These are phyloP conservation scores for Liparis tanakae DNA, from an alignment of 2,797 vertebrate genomes.

Conservation along the genomic window DNA sequence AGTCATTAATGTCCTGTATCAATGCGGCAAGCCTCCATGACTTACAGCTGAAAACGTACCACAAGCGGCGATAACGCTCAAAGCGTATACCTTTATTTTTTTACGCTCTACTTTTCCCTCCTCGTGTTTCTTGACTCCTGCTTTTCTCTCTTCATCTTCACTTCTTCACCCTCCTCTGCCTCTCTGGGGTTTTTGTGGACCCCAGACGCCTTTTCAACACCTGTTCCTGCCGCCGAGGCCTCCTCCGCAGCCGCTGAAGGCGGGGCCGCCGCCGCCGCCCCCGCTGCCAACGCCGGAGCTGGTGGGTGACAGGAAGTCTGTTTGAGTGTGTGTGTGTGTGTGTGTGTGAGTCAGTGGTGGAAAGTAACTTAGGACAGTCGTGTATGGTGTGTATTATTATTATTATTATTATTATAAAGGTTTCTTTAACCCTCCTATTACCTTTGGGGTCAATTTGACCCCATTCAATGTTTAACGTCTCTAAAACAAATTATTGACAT, in stretches of 20 bases:
- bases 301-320: slow-evolving; percentile 87
- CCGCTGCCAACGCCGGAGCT: slow-evolving; percentile 88
- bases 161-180: slow-evolving; percentile 24
- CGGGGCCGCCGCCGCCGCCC: slow-evolving; percentile 84
- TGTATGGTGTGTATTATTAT: not conserved
- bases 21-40: slow-evolving; percentile 20
- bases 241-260: slow-evolving; percentile 89
- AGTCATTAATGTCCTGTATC: slow-evolving; percentile 59
- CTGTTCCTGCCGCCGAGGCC: slow-evolving; percentile 89
- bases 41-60: slow-evolving; percentile 3
- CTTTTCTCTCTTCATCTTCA: slow-evolving; percentile 38
- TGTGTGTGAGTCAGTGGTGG: slow-evolving; percentile 24
- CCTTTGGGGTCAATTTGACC: too few relatives aligned
- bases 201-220: slow-evolving; percentile 93
- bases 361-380: not conserved
- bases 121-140: slow-evolving; percentile 41
- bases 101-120: slow-evolving; percentile 30
- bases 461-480: too few relatives aligned
- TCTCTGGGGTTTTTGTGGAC: slow-evolving; percentile 56
- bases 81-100: slow-evolving; percentile 10
- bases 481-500: too few relatives aligned
- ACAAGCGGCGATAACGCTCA: slow-evolving; percentile 12
- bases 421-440: too few relatives aligned
- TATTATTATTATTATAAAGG: too few relatives aligned
- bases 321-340: slow-evolving; percentile 15